Evolutionary conservation across 2,888 invertebrate species (phyloP), one percentile per base, ranked within the genome.

Genomic region (Polyploca ridens): DNA sequence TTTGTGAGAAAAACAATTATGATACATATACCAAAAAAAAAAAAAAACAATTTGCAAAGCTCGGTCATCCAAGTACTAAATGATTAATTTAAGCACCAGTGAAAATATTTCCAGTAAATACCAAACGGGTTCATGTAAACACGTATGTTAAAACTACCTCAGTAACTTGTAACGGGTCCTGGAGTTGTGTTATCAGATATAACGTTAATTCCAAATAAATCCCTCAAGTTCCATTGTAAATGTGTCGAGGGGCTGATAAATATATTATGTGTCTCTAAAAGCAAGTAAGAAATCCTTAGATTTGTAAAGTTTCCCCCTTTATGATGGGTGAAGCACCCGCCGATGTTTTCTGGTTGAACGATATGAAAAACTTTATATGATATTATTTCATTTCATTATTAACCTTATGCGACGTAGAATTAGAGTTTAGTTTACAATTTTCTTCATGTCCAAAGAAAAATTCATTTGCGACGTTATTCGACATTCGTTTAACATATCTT

Each of bases 291-390:
- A 91, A 93, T 93, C 86, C 90, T 83, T 86, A 93, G 90, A 93
- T 93, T 93, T 93, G 90, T 92, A 92, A 94, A 93, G 85, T 93
- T 92, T 90, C 85, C 92, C 92, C 92, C 85, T 91, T 92, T 93
- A 93, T 91, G 92, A 92, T 85, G 88, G 85, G 86, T 83, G 83
- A 91, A 90, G 87, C 86, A 80, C 89, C 83, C 81, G 84, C 87
- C 90, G 85, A 91, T 91, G 92, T 92, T 90, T 91, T 90, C 88
- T 83, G 86, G 86, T 83, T 82, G 83, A 85, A 83, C 81, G 89
- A 92, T 90, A 91, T 92, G 91, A 91, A 91, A 92, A 93, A 93
- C 87, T 90, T 91, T 85, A 79, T 83, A 72, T 75, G 66, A 62
- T 49, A 67, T 62, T 33, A 16, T 69, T 60, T 62, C 66, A 68